A percentile compares a stretch with the other conserved stretches of the same genome.
Evolutionary conservation across 2,888 invertebrate species (phyloP).

Genomic region (Chalcosyrphus nemorum): DNA sequence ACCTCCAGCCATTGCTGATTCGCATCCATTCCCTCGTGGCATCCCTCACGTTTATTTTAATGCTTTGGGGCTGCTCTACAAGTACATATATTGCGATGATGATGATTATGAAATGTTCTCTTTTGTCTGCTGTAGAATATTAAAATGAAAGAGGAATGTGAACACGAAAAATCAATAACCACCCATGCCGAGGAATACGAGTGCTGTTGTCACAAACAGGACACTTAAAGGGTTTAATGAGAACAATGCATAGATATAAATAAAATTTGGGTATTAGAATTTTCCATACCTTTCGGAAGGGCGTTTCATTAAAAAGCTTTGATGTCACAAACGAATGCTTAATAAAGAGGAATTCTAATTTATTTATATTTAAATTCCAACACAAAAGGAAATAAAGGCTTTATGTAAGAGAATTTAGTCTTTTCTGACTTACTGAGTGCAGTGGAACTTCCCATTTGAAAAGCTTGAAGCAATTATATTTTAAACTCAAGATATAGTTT

Average conservation of each 20-base stretch:
- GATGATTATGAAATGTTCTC: conserved; percentile 33
- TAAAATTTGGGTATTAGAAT: not conserved
- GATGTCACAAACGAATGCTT: not conserved
- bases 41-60: conserved; percentile 40
- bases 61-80: conserved; percentile 30
- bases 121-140: conserved; percentile 26
- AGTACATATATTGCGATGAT: not conserved
- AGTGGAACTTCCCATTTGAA: too few relatives aligned
- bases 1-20: conserved; percentile 24
- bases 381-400: too few relatives aligned
- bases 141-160: conserved; percentile 6
- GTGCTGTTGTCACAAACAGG: not conserved
- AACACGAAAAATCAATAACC: conserved; percentile 41
- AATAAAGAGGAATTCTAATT: too few relatives aligned
- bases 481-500: too few relatives aligned
- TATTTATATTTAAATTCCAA: too few relatives aligned
- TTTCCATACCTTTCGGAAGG: not conserved
- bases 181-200: not conserved
- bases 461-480: too few relatives aligned
- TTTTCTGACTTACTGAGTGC: too few relatives aligned
- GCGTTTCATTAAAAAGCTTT: not conserved
- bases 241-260: not conserved
- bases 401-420: too few relatives aligned
- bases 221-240: not conserved
- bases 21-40: conserved; percentile 60